These are phyloP conservation scores for Eupristina koningsbergeri DNA, from an alignment of 1,140 invertebrate genomes.

Conservation along the genomic window DNA sequence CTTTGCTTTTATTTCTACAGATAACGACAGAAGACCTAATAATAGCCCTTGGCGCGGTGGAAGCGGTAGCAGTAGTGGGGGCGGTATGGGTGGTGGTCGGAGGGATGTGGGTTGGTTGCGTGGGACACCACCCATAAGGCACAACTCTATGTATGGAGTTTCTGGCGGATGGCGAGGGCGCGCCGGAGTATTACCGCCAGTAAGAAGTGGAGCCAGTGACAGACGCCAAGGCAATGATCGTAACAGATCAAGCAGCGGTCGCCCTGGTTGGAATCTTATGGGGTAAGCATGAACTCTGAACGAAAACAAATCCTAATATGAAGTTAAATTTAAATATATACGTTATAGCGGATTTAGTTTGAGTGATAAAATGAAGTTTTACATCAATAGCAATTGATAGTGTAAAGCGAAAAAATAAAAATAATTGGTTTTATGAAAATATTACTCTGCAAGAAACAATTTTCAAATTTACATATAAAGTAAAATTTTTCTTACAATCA, in stretches of 20 bases:
- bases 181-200: background rate
- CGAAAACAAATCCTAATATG: too few species aligned
- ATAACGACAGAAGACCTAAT: conserved; percentile 67
- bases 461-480: too few species aligned
- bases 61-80: conserved; percentile 64
- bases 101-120: conserved; percentile 53
- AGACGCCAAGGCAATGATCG: conserved; percentile 65
- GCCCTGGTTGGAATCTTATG: conserved; percentile 62
- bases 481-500: too few species aligned
- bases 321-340: too few species aligned
- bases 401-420: too few species aligned
- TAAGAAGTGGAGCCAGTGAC: conserved; percentile 47
- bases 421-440: too few species aligned
- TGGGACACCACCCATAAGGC: conserved; percentile 57
- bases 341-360: too few species aligned
- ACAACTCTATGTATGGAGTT: conserved; percentile 46
- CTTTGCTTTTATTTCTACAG: conserved; percentile 51
- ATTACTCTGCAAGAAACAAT: too few species aligned
- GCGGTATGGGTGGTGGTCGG: conserved; percentile 60
- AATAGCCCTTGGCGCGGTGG: background rate
- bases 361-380: too few species aligned
- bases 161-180: conserved; percentile 25
- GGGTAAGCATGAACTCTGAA: conserved; percentile 53
- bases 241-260: conserved; percentile 53
- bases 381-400: too few species aligned